These are phyloP conservation scores for Dasypogon diadema DNA, from an alignment of 2,888 invertebrate species.

Conservation along the genomic window DNA sequence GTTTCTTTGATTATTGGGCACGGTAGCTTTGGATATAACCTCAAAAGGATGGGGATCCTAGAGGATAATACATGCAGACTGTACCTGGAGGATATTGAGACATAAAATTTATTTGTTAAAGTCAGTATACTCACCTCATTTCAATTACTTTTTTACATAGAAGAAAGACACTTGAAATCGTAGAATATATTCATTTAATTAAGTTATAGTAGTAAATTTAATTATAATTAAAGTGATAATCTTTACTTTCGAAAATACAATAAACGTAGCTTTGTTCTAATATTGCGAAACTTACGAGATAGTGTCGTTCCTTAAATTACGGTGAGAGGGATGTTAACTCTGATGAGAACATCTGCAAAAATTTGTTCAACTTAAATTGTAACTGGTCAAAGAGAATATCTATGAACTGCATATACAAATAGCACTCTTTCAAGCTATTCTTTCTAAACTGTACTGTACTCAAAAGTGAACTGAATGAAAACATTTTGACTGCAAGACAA, in stretches of 20 bases:
- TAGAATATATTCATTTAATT: slow-evolving; percentile 26
- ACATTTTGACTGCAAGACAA: neutral
- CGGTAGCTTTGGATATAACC: too few relatives aligned
- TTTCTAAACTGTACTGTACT: neutral
- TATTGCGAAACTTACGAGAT: slow-evolving; percentile 49
- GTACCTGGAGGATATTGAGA: too few relatives aligned
- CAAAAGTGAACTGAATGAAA: neutral
- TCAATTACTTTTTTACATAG: too few relatives aligned
- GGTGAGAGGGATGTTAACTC: slow-evolving; percentile 9
- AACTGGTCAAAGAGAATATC: slow-evolving; percentile 10
- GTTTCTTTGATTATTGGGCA: too few relatives aligned
- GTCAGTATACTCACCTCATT: too few relatives aligned
- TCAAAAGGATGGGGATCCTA: too few relatives aligned
- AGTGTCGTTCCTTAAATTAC: slow-evolving; percentile 44
- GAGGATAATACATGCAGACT: too few relatives aligned
- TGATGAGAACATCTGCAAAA: neutral
- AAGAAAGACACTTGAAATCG: neutral
- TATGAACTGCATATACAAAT: neutral
- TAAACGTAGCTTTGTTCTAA: slow-evolving; percentile 33
- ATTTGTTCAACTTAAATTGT: slow-evolving; percentile 8
- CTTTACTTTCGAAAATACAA: slow-evolving; percentile 38
- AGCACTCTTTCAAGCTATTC: neutral
- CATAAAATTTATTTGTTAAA: too few relatives aligned
- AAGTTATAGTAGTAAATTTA: slow-evolving; percentile 42
- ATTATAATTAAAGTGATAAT: slow-evolving; percentile 48